These are phyloP conservation scores for Otus scops DNA, from an alignment of 2,797 vertebrate species.

Conservation along the genomic window DNA sequence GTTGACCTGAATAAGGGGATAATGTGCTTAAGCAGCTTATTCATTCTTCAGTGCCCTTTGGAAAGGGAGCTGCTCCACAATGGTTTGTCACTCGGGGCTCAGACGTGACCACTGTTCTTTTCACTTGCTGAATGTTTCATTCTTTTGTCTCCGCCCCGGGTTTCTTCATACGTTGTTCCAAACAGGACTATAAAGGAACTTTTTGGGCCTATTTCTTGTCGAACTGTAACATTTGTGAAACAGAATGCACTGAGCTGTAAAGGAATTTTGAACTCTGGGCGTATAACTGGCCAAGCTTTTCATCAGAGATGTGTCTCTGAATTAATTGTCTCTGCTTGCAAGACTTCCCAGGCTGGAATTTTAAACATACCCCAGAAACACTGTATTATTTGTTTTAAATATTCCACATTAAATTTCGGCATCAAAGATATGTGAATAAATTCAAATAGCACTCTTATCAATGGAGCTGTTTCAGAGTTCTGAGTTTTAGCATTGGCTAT, in stretches of 20 bases:
- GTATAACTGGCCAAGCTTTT: slow-evolving; percentile 36
- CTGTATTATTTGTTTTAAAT: not conserved
- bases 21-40: slow-evolving; percentile 65
- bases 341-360: slow-evolving; percentile 10
- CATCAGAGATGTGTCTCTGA: slow-evolving; percentile 1
- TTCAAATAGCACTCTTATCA: not conserved
- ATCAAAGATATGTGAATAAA: not conserved
- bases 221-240: slow-evolving; percentile 48
- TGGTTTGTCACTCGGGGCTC: slow-evolving; percentile 31
- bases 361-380: not conserved
- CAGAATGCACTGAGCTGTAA: slow-evolving; percentile 57
- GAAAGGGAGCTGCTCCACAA: slow-evolving; percentile 23
- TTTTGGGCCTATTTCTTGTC: slow-evolving; percentile 44
- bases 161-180: slow-evolving; percentile 40
- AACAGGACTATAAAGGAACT: slow-evolving; percentile 40
- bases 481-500: not conserved
- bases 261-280: slow-evolving; percentile 46
- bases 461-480: not conserved
- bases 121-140: slow-evolving; percentile 53
- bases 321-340: slow-evolving; percentile 33
- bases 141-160: not conserved
- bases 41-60: slow-evolving; percentile 50
- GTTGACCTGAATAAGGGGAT: slow-evolving; percentile 66
- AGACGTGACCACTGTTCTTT: slow-evolving; percentile 61
- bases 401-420: not conserved